phyloP scores from a whole-genome alignment of 2,113 vertebrate species.

The Salvator merianae region DNA sequence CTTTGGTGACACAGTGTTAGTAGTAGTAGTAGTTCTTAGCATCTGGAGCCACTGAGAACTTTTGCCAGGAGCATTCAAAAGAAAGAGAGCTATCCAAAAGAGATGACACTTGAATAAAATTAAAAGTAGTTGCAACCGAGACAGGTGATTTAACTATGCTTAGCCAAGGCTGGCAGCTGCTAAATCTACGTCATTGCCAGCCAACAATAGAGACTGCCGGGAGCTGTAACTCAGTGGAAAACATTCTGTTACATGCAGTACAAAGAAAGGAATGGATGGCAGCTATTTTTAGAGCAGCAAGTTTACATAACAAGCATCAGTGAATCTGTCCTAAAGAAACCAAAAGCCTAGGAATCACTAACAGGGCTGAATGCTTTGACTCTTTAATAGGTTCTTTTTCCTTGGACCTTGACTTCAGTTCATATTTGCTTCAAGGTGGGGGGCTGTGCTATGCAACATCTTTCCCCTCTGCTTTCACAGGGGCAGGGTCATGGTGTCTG shows the following conservation, averaged over 20 bases:
- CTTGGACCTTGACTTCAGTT: conserved; percentile 24
- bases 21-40: neutral
- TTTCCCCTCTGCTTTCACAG: neutral
- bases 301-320: conserved; percentile 70
- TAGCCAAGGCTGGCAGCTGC: conserved; percentile 65
- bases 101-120: conserved; percentile 44
- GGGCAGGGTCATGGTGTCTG: conserved; percentile 11
- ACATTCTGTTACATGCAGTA: conserved; percentile 65
- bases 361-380: conserved; percentile 43
- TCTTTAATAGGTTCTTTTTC: conserved; percentile 27
- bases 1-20: conserved; percentile 22
- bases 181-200: conserved; percentile 53
- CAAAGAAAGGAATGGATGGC: conserved; percentile 62
- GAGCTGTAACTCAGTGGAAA: conserved; percentile 62
- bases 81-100: conserved; percentile 38
- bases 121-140: conserved; percentile 53
- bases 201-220: conserved; percentile 64
- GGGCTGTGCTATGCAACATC: neutral
- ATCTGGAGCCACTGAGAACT: conserved; percentile 34
- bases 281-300: conserved; percentile 72
- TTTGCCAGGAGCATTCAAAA: conserved; percentile 35
- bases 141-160: conserved; percentile 61
- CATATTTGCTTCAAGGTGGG: neutral
- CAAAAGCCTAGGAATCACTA: conserved; percentile 67
- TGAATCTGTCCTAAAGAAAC: conserved; percentile 59